Conservation (phyloP, 2,888 invertebrate genomes). For the Trachelus iudaicus region DNA sequence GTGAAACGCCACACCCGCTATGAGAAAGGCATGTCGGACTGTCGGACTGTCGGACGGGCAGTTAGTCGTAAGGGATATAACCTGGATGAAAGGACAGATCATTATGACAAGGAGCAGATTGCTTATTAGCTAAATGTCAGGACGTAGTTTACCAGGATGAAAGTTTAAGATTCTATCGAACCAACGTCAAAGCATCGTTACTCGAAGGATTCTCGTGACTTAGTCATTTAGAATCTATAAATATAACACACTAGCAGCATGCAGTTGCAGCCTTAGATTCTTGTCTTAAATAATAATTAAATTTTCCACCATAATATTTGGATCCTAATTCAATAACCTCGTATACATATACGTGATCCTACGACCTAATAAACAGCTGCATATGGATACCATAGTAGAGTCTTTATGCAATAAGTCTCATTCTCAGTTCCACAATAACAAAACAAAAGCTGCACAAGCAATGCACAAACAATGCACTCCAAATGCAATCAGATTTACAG, state of each 20-base stretch:
- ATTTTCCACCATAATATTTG: neutral
- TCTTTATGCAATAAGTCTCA: neutral
- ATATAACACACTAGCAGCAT: neutral
- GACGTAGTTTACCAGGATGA: neutral
- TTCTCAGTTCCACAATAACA: neutral
- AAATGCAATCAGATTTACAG: neutral
- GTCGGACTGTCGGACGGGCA: constrained; percentile 6
- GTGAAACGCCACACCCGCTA: constrained; percentile 31
- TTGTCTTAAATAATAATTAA: neutral
- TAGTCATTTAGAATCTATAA: neutral
- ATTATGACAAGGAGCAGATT: constrained; percentile 37
- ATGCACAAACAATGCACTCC: neutral
- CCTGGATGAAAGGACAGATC: constrained; percentile 18
- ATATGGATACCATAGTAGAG: neutral
- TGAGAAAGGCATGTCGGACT: neutral
- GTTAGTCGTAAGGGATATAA: constrained; percentile 4
- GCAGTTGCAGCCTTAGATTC: neutral
- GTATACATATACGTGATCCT: neutral
- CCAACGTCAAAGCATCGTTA: neutral
- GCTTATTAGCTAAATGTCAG: constrained; percentile 37
- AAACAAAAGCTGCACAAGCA: neutral
- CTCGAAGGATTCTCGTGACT: neutral
- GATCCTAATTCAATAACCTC: neutral
- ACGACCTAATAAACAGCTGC: neutral
- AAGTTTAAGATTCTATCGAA: neutral